These are phyloP conservation scores for Tachyglossus aculeatus DNA, from an alignment of 2,797 vertebrate species.

Conservation along the genomic window DNA sequence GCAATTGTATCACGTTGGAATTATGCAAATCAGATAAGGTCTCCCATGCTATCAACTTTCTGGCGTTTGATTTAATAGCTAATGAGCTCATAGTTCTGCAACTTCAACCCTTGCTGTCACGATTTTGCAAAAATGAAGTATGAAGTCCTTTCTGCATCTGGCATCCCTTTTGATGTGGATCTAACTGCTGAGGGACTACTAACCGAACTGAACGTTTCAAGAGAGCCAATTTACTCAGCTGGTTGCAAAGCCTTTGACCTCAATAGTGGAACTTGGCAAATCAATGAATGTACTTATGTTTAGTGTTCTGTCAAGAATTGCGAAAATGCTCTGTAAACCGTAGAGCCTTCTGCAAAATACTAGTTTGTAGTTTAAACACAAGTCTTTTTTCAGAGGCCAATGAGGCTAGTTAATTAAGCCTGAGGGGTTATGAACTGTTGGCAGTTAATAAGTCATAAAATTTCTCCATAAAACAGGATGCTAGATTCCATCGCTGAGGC, in stretches of 20 bases:
- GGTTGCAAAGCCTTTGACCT: constrained; percentile 83
- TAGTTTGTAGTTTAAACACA: constrained; percentile 89
- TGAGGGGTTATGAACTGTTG: constrained; percentile 96
- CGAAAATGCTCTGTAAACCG: constrained; percentile 77
- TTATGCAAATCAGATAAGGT: constrained; percentile 55
- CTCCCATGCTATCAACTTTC: constrained; percentile 48
- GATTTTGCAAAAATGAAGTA: constrained; percentile 80
- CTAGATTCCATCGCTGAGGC: constrained; percentile 91
- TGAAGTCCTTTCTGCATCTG: constrained; percentile 80
- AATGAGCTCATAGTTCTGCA: constrained; percentile 75
- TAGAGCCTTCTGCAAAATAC: constrained; percentile 79
- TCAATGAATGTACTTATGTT: constrained; percentile 77
- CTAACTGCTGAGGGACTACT: constrained; percentile 79
- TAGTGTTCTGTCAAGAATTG: constrained; percentile 82
- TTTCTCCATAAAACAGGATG: constrained; percentile 91
- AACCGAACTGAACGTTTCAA: constrained; percentile 77
- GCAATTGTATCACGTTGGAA: constrained; percentile 47
- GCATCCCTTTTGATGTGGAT: constrained; percentile 81
- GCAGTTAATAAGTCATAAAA: constrained; percentile 99
- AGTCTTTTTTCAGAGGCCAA: constrained; percentile 87
- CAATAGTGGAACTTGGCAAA: constrained; percentile 82
- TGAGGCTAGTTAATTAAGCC: constrained; percentile 93
- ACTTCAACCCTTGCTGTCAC: constrained; percentile 72
- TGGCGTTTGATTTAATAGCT: constrained; percentile 71
- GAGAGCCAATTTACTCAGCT: constrained; percentile 85